Evolutionary conservation across 2,888 invertebrate species (phyloP).

Genomic region (Hydraecia micacea): DNA sequence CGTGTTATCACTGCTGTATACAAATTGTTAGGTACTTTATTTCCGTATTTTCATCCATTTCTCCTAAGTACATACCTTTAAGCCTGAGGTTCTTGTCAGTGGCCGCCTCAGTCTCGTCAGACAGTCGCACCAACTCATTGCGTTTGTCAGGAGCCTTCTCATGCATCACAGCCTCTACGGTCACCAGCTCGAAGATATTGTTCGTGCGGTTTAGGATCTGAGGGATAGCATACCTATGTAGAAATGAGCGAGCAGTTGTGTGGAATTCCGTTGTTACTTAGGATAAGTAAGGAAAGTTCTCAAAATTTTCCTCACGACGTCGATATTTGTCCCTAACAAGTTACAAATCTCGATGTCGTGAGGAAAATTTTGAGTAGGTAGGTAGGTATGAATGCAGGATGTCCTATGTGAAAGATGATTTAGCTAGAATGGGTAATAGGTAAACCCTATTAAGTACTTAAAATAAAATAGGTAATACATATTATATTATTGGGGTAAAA

Average conservation of each 20-base stretch:
- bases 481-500: no score
- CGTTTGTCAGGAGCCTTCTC: slow-evolving; percentile 89
- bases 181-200: slow-evolving; percentile 98
- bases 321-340: not conserved
- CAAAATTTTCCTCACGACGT: not conserved
- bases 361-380: not conserved
- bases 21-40: not conserved
- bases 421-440: not conserved
- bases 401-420: not conserved
- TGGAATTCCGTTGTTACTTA: not conserved
- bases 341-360: no score
- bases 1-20: no score
- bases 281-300: not conserved
- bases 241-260: not conserved
- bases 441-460: no score
- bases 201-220: slow-evolving; percentile 98
- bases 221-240: not conserved
- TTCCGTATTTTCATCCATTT: not conserved
- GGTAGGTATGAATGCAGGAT: not conserved
- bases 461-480: no score
- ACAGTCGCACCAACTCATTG: slow-evolving; percentile 90
- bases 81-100: slow-evolving; percentile 94
- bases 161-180: slow-evolving; percentile 95
- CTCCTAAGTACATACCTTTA: slow-evolving; percentile 90
- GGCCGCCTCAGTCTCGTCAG: slow-evolving; percentile 92